These are phyloP conservation scores for Molossus alvarezi DNA, from an alignment of 2,797 vertebrate species.

Conservation along the genomic window DNA sequence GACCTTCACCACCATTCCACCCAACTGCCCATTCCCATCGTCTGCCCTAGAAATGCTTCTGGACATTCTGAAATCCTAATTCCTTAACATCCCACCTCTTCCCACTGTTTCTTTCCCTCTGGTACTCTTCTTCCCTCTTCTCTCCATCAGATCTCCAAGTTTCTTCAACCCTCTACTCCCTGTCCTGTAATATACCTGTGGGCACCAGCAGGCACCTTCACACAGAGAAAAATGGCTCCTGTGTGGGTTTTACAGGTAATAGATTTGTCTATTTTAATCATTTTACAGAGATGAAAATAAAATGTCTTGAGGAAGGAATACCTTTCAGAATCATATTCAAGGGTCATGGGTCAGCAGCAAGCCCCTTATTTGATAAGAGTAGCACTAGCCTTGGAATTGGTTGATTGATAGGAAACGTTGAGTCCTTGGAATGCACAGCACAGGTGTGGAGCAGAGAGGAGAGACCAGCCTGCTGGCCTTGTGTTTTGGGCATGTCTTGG, in stretches of 20 bases:
- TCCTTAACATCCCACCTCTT: not conserved
- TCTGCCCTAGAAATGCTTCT: not conserved
- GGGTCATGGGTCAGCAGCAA: not conserved
- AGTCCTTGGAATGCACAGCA: no score
- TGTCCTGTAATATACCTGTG: not conserved
- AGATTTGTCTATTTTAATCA: not conserved
- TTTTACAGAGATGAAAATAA: not conserved
- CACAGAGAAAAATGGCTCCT: not conserved
- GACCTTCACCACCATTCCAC: not conserved
- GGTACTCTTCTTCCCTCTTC: not conserved
- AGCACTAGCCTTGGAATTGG: not conserved
- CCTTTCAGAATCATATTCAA: not conserved
- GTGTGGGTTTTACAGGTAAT: not conserved
- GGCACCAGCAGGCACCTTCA: not conserved
- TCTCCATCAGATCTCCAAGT: not conserved
- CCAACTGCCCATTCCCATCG: not conserved
- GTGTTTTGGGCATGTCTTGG: fast-evolving
- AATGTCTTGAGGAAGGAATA: not conserved
- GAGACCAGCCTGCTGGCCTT: no score
- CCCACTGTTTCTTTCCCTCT: not conserved
- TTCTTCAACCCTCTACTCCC: not conserved
- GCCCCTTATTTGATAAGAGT: not conserved
- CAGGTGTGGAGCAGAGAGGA: no score
- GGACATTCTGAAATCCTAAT: not conserved
- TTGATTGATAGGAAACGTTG: not conserved